phyloP scores from a whole-genome alignment of 2,113 vertebrate species.

The Thunnus maccoyii region DNA sequence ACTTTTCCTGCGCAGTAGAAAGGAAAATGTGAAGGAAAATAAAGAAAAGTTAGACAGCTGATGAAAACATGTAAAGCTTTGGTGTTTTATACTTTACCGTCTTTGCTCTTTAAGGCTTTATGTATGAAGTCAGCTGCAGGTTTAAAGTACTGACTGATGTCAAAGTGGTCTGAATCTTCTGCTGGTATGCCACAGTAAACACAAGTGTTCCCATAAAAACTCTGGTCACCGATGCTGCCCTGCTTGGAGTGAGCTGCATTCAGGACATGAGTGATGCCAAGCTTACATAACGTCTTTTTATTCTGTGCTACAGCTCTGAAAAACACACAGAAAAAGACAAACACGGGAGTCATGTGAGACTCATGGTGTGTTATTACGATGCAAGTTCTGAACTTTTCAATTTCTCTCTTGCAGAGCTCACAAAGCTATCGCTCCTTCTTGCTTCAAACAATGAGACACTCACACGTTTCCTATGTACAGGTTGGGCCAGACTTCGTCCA shows the following conservation, averaged over 20 bases:
- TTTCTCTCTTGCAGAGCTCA: constrained; percentile 1
- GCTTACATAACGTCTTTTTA: constrained; percentile 77
- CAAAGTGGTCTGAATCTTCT: constrained; percentile 86
- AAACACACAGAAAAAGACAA: constrained; percentile 34
- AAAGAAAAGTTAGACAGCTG: no score
- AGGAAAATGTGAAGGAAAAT: constrained; percentile 10
- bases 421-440: background rate
- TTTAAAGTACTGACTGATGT: constrained; percentile 84
- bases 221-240: constrained; percentile 90
- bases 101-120: constrained; percentile 82
- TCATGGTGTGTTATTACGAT: background rate
- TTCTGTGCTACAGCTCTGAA: constrained; percentile 85
- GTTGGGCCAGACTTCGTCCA: constrained; percentile 87
- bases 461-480: constrained; percentile 86
- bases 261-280: constrained; percentile 87
- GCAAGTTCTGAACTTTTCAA: background rate
- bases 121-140: constrained; percentile 86
- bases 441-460: constrained; percentile 69
- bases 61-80: background rate
- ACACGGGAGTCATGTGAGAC: background rate
- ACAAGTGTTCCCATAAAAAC: constrained; percentile 89
- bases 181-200: constrained; percentile 86
- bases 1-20: constrained; percentile 84
- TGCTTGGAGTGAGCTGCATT: constrained; percentile 87
- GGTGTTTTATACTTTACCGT: constrained; percentile 70